Evolutionary conservation across 2,113 vertebrate genomes (phyloP), one percentile per base, ranked within the genome.

Genomic region (Indri indri): DNA sequence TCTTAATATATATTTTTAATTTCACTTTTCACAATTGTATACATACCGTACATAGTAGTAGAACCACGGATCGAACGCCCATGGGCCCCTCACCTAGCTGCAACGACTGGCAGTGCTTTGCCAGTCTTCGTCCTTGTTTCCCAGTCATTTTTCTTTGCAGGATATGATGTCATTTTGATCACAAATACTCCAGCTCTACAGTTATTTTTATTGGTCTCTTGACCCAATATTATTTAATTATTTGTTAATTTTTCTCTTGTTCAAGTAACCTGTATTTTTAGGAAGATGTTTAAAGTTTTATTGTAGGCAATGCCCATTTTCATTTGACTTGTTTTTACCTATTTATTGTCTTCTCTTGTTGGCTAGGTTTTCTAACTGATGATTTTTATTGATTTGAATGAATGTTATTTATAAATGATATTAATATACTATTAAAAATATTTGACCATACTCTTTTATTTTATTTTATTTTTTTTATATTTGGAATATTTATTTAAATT

Each of bases 161-260:
- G 23, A 52, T 45, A 79, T 54, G 27, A 57, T 34, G 1, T 11
- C n/a, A 74, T 83, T 65, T 63, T 89, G 34, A 16, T 57, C 8
- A 80, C 30, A 77, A 92, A 65, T 68, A 42, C 11, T 83, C 34
- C 22, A 37, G 8, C 25, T 85, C 71, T 50, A 11, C 47, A 77
- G 66, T 65, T 77, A 52, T 88, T 88, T 94, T 37, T 61, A 54
- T 57, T n/a, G 40, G 40, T 54, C 77, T 8, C 8, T 73, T 47
- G 14, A 37, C 25, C 27, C 18, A 63, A 18, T 61, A 4, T 57
- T 61, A 76, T 85, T 90, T 82, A 8, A 66, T 52, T 85, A 66
- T 66, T 93, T 90, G 61, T 90, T 50, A 76, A 30, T 57, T 89
- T 94, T 82, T 81, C 23, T 93, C 23, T 70, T 85, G 80, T 42